Base-by-base conservation (phyloP, 2,113 vertebrate genomes). In the Trochalopteron elliotii region DNA sequence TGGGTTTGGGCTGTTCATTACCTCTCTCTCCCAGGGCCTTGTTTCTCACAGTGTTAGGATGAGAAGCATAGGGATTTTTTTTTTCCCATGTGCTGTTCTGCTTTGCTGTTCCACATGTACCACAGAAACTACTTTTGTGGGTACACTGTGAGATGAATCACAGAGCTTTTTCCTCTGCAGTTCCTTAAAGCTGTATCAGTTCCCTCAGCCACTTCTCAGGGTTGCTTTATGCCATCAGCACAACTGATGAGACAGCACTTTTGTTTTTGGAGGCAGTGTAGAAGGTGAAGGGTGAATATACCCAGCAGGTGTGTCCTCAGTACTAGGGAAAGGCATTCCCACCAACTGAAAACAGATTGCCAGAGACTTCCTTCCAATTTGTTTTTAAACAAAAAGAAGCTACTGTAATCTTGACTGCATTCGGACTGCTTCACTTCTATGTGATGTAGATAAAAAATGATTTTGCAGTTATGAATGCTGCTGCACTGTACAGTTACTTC, bases 121-220 rank as follows among this genome's bases (percentile, higher is more conserved):
- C 0, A 0, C 44, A 83, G n/a, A 63, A 87, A 15, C 45, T 39
- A 1, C 47, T 65, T 60, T 6, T 12, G 37, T 47, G 40, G 33
- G 39, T 77, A 18, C 18, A 5, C 49, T 80, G 33, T 50, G 72
- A 77, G 30, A 28, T 64, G 14, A 50, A 50, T 72, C 15, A 63
- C 45, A 23, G 40, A 88, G 13, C 31, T 60, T 85, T 65, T 79
- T n/a, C 21, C 40, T 75, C 47, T 91, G 23, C 4, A 4, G 19
- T n/a, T 83, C 74, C 39, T 56, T 68, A 64, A 83, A 91, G 33
- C 30, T 11, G 0, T 76, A 20, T 42, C 13, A 40, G 17, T 68
- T 68, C 47, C 57, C 39, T 68, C 19, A 45, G 80, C 24, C 8
- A 10, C 10, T 86, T 94, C 55, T 55, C 14, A 20, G 12, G 47